Evolutionary conservation across 2,888 invertebrate genomes (phyloP).

Genomic region (Campoletis raptor): DNA sequence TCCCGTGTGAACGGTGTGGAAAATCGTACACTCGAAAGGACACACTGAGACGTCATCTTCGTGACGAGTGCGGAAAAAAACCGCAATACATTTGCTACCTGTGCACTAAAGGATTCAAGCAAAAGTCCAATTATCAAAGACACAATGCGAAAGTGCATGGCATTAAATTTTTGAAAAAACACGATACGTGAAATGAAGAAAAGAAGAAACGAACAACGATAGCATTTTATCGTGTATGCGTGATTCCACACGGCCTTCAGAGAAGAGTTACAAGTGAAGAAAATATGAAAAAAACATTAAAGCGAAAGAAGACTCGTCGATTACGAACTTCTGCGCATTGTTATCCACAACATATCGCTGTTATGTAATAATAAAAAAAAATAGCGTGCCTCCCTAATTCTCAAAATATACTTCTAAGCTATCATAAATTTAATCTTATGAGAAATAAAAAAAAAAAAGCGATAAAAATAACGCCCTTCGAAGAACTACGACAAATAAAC

Average conservation of each 20-base stretch:
- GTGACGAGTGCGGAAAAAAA: conserved; percentile 91
- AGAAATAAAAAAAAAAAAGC: not conserved
- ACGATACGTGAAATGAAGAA: conserved; percentile 22
- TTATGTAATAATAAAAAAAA: not conserved
- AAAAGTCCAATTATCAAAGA: conserved; percentile 85
- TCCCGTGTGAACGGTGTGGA: conserved; percentile 76
- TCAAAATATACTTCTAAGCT: not conserved
- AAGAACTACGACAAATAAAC: conserved; percentile 50
- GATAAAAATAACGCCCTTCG: not conserved
- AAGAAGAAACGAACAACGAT: conserved; percentile 37
- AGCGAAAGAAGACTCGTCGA: conserved; percentile 22
- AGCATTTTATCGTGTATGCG: conserved; percentile 27
- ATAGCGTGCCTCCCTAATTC: conserved; percentile 16
- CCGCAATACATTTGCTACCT: conserved; percentile 90
- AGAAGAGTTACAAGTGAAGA: not conserved
- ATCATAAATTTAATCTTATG: not conserved
- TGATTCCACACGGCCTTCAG: conserved; percentile 45
- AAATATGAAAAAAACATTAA: not conserved
- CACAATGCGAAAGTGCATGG: conserved; percentile 79
- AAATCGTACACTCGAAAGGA: conserved; percentile 87
- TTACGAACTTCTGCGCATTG: conserved; percentile 23
- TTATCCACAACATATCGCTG: conserved; percentile 14
- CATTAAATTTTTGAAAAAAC: conserved; percentile 63
- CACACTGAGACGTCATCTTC: conserved; percentile 91
- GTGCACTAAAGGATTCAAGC: conserved; percentile 89